Conservation (phyloP, 2,113 vertebrate genomes). For the Cololabis saira region DNA sequence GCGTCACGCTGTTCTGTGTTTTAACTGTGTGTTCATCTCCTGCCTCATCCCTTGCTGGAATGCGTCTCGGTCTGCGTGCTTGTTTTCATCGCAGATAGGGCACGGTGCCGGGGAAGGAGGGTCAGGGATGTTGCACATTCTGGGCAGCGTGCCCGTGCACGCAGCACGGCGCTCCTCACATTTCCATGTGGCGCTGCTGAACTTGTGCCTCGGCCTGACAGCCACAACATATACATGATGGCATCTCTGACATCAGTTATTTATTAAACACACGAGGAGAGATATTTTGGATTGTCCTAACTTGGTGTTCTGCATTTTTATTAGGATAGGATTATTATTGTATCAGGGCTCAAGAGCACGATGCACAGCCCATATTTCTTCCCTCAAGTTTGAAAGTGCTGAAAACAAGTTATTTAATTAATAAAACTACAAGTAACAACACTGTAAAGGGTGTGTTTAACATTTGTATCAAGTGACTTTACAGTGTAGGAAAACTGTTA, state of each 20-base stretch:
- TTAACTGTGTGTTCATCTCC: conserved; percentile 26
- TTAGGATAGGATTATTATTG: no score
- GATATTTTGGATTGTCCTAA: not conserved
- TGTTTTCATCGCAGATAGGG: conserved; percentile 71
- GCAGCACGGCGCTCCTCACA: conserved; percentile 28
- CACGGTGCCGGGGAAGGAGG: conserved; percentile 40
- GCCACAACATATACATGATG: conserved; percentile 23
- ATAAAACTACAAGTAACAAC: no score
- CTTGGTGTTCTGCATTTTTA: not conserved
- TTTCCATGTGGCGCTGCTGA: conserved; percentile 31
- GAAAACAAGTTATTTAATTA: no score
- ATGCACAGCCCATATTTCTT: not conserved
- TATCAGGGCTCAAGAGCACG: not conserved
- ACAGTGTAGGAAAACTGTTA: no score
- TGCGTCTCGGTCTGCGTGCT: conserved; percentile 53
- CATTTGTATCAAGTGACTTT: no score
- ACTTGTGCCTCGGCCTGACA: conserved; percentile 30
- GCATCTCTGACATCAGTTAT: conserved; percentile 11
- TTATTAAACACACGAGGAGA: conserved; percentile 13
- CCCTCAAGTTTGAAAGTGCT: no score
- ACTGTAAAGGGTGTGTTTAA: no score
- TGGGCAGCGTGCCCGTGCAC: conserved; percentile 64
- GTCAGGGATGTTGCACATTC: conserved; percentile 57
- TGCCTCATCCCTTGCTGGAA: conserved; percentile 61
- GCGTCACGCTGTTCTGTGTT: conserved; percentile 12